A percentile compares a stretch with the other conserved stretches of the same genome.
Evolutionary conservation across 2,113 vertebrate genomes (phyloP).

Genomic region (Ramphastos sulfuratus): DNA sequence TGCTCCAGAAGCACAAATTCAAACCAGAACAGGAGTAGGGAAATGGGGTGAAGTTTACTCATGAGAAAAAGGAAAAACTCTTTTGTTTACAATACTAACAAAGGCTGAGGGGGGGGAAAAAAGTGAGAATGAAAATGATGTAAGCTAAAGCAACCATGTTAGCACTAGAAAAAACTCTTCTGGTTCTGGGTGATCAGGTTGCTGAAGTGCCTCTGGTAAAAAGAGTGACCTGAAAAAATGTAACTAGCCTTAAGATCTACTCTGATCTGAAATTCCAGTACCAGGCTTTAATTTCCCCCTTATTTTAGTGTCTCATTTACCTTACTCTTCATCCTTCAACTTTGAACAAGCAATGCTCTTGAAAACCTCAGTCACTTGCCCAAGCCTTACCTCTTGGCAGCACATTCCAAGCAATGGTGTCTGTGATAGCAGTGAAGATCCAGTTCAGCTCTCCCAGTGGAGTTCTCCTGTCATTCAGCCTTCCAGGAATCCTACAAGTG

Average conservation of each 20-base stretch:
- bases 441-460: conserved; percentile 98
- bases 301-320: not conserved
- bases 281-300: not conserved
- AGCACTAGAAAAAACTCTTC: not conserved
- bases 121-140: not conserved
- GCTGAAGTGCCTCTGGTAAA: not conserved
- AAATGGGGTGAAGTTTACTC: not conserved
- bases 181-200: not conserved
- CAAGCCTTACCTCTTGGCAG: conserved; percentile 87
- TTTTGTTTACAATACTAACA: not conserved
- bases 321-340: not conserved
- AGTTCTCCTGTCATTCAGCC: conserved; percentile 95
- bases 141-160: not conserved
- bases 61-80: not conserved
- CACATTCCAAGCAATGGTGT: conserved; percentile 98
- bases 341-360: not conserved
- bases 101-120: not conserved
- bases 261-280: not conserved
- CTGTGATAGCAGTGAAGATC: conserved; percentile 99
- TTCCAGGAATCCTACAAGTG: conserved; percentile 88
- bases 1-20: not conserved
- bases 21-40: not conserved
- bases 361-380: not conserved
- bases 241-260: not conserved
- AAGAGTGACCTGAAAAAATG: not conserved